phyloP scores from a whole-genome alignment of 2,797 vertebrate species.

The Bryconaethiops microstoma region DNA sequence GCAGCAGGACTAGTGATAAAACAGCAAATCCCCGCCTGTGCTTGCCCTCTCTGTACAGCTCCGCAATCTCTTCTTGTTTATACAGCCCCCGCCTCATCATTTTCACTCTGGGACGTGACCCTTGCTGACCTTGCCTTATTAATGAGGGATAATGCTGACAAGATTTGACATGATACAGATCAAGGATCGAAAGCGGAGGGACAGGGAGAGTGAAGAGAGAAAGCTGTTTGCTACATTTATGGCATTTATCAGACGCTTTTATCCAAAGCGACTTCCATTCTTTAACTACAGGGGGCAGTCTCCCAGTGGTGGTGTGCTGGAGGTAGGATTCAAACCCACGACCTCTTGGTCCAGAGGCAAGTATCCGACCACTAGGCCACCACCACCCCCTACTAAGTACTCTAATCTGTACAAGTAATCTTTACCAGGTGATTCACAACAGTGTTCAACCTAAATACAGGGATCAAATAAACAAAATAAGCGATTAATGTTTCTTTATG shows the following conservation, averaged over 20 bases:
- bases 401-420: not conserved
- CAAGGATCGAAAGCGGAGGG: not conserved
- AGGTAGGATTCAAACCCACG: too few relatives aligned
- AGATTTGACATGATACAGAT: conserved; percentile 5
- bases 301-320: too few relatives aligned
- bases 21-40: conserved; percentile 14
- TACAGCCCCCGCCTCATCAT: conserved; percentile 13
- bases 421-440: too few relatives aligned
- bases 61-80: conserved; percentile 11
- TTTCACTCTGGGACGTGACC: conserved; percentile 10
- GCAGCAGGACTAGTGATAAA: conserved; percentile 9
- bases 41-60: not conserved
- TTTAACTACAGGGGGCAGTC: too few relatives aligned
- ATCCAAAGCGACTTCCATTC: too few relatives aligned
- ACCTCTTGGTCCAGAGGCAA: too few relatives aligned
- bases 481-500: too few relatives aligned
- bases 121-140: conserved; percentile 22
- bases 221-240: not conserved
- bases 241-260: too few relatives aligned
- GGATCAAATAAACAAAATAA: too few relatives aligned
- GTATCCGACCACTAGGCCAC: too few relatives aligned
- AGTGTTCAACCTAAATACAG: too few relatives aligned
- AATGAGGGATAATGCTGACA: conserved; percentile 26
- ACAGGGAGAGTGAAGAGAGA: not conserved
- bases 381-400: too few relatives aligned